These are phyloP conservation scores for Eurystomus glaucurus DNA, from an alignment of 2,797 vertebrate genomes.

Conservation along the genomic window DNA sequence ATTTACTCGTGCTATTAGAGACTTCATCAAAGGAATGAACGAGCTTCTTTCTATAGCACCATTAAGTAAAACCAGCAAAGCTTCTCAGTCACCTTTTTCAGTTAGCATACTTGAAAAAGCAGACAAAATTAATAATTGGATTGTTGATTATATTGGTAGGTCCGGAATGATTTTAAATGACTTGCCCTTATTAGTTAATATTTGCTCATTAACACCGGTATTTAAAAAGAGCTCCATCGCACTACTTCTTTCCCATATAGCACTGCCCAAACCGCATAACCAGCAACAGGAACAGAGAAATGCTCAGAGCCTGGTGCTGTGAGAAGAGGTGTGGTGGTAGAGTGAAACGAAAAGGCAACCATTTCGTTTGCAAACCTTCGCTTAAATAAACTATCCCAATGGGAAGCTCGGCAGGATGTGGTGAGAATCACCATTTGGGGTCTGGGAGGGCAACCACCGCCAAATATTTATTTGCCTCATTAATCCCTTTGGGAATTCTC, in stretches of 20 bases:
- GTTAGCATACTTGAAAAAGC: neutral
- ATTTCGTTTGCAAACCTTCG: conserved; percentile 33
- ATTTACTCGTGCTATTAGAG: conserved; percentile 68
- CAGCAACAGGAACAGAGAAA: neutral
- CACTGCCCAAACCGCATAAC: neutral
- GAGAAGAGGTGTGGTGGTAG: neutral
- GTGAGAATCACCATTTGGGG: neutral
- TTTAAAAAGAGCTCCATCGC: neutral
- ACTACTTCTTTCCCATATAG: neutral
- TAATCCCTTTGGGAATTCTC: conserved; percentile 58
- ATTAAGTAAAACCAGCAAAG: neutral
- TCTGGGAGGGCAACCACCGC: neutral
- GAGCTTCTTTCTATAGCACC: neutral
- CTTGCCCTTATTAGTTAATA: neutral
- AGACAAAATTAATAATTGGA: conserved; percentile 18
- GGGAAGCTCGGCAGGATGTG: neutral
- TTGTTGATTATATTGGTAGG: neutral
- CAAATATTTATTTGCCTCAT: neutral
- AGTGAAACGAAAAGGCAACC: neutral
- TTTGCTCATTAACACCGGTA: neutral
- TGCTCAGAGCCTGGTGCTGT: neutral
- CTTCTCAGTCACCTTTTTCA: neutral
- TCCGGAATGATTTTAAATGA: neutral
- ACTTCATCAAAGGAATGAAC: conserved; percentile 45
- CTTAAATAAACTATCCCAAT: neutral